Conservation (phyloP, 2,113 vertebrate species). For the Phoxinus phoxinus region DNA sequence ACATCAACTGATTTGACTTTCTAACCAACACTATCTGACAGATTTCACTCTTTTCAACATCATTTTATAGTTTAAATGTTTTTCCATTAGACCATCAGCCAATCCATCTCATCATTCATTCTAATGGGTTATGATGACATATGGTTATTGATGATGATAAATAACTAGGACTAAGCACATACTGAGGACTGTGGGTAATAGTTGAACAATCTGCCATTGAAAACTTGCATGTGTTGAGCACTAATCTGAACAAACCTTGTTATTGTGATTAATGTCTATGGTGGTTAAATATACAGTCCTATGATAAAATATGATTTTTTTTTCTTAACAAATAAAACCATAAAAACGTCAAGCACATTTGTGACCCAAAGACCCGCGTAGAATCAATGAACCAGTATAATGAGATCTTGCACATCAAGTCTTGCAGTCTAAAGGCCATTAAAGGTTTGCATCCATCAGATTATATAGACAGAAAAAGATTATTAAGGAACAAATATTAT, state of each 20-base stretch:
- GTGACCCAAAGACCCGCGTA: not conserved
- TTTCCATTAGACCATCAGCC: not conserved
- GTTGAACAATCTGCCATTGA: not conserved
- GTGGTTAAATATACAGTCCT: not conserved
- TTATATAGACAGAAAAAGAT: not conserved
- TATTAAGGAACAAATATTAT: not conserved
- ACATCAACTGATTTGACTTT: not conserved
- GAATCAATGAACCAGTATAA: not conserved
- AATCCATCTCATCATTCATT: not conserved
- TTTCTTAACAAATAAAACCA: not conserved
- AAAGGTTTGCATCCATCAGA: not conserved
- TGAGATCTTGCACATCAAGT: not conserved
- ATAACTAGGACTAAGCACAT: not conserved
- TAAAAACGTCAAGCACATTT: not conserved
- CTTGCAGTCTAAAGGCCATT: not conserved
- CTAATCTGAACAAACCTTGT: not conserved
- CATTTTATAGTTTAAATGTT: not conserved
- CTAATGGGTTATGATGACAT: not conserved
- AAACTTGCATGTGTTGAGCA: not conserved
- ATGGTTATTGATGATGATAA: not conserved
- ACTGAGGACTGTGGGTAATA: not conserved
- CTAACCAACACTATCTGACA: not conserved
- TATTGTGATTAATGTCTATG: not conserved
- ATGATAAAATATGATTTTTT: not conserved
- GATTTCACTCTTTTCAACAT: not conserved